Evolutionary conservation across 2,888 invertebrate species (phyloP).

Genomic region (Euspilapteryx auroguttella): DNA sequence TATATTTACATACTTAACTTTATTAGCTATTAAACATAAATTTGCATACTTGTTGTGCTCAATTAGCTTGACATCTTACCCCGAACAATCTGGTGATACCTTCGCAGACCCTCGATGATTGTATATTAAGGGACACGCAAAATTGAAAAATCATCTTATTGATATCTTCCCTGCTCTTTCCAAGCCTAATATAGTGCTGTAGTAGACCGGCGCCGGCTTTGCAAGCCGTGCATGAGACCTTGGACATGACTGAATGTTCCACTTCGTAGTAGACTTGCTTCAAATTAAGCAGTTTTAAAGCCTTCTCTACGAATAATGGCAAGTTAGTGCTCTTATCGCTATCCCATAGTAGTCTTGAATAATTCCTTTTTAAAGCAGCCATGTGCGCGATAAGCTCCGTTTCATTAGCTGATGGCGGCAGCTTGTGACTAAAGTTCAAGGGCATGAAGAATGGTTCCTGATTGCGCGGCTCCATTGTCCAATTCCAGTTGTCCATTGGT

Average conservation of each 20-base stretch:
- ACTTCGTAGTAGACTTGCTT: constrained; percentile 84
- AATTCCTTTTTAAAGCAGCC: constrained; percentile 42
- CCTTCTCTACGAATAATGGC: constrained; percentile 81
- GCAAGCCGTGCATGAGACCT: constrained; percentile 89
- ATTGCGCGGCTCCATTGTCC: constrained; percentile 32
- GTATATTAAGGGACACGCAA: constrained; percentile 85
- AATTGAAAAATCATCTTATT: constrained; percentile 83
- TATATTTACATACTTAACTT: too few relatives aligned
- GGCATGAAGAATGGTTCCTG: constrained; percentile 45
- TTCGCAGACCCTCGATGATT: constrained; percentile 85
- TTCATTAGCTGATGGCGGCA: constrained; percentile 52
- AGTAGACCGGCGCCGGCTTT: constrained; percentile 83
- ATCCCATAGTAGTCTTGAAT: constrained; percentile 72
- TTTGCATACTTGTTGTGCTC: too few relatives aligned
- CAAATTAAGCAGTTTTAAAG: constrained; percentile 78
- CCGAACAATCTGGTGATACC: constrained; percentile 84
- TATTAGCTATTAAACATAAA: too few relatives aligned
- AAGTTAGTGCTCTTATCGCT: constrained; percentile 70
- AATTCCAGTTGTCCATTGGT: constrained; percentile 49
- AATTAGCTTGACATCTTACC: too few relatives aligned
- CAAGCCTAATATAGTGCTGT: constrained; percentile 81
- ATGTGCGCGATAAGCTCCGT: constrained; percentile 46
- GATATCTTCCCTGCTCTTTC: constrained; percentile 85
- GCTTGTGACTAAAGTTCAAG: constrained; percentile 44
- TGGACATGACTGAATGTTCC: constrained; percentile 90